Conservation (phyloP, 2,113 vertebrate genomes). For the Rafetus swinhoei region DNA sequence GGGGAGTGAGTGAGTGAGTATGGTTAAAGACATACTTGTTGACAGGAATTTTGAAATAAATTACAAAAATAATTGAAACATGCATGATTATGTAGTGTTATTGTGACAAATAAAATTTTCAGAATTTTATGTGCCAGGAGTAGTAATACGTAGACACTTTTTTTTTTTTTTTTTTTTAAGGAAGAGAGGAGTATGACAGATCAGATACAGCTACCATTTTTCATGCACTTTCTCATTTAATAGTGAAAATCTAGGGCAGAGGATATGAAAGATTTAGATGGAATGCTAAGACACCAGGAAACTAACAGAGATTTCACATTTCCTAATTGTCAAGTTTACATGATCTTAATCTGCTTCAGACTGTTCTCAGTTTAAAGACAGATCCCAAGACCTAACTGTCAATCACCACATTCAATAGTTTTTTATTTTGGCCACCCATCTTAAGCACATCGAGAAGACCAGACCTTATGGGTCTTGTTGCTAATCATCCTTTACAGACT, state of each 20-base stretch:
- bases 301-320: constrained; percentile 35
- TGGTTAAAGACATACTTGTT: too few species aligned
- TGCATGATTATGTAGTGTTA: too few species aligned
- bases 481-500: constrained; percentile 4
- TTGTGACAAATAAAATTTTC: too few species aligned
- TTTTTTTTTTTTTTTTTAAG: constrained; percentile 4
- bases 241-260: constrained; percentile 41
- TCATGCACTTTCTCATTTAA: constrained; percentile 32
- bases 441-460: constrained; percentile 50
- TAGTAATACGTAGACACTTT: not conserved
- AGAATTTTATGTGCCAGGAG: too few species aligned
- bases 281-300: constrained; percentile 54
- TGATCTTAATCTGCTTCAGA: constrained; percentile 31
- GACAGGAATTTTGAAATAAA: too few species aligned
- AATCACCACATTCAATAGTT: constrained; percentile 24
- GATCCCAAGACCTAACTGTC: constrained; percentile 21
- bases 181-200: not conserved
- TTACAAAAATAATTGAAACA: too few species aligned
- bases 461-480: not conserved
- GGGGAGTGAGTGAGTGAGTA: too few species aligned
- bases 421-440: not conserved
- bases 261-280: constrained; percentile 46
- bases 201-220: constrained; percentile 1
- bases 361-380: not conserved
- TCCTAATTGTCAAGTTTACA: constrained; percentile 30